Base-by-base conservation (phyloP, 2,888 invertebrate species). In the Pseudolycoriella hygida region DNA sequence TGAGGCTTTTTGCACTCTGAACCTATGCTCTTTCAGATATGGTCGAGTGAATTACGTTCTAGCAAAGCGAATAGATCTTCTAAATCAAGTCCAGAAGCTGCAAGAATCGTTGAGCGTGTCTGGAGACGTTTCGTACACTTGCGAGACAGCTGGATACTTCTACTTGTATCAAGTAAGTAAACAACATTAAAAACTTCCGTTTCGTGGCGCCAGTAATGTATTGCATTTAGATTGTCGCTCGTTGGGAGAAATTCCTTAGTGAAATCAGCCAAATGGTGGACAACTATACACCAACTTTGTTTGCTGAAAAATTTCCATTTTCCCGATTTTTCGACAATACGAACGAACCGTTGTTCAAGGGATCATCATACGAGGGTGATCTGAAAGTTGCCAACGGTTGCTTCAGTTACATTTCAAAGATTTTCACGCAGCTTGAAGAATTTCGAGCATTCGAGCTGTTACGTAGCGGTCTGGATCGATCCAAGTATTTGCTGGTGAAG, bases 71-170 rank as follows among this genome's bases (percentile, higher is more conserved):
- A 66, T 98, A 52, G 88, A 94, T 57, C 68, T 97, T 17, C 69
- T 98, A 3, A 76, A 76, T 54, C 81, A 86, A 60, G 97, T 97
- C 11, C 85, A 83, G 50, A 75, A 84, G 32, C 69, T 98, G 18
- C 92, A 96, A 63, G 77, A 80, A 55, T 85, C 90, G 2, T 67
- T 98, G 45, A 78, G 79, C 40, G 88, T 88, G 1, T 74, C 78
- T 44, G 86, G 87, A 3, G 93, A 92, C 55, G 89, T 90, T 41
- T 84, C 88, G 0, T 96, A 96, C 60, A 96, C 97, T 0, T 98
- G 98, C 63, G 98, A 99, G 68, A 93, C 97, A 1, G 97, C 98
- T 2, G 92, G 93, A 8, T 89, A 98, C 66, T 99, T 99, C 67
- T 96, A 86, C 65, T 76, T 96, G 42, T 94, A 96, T 63, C 93